phyloP scores from a whole-genome alignment of 2,797 vertebrate genomes.

The Vespertilio murinus region DNA sequence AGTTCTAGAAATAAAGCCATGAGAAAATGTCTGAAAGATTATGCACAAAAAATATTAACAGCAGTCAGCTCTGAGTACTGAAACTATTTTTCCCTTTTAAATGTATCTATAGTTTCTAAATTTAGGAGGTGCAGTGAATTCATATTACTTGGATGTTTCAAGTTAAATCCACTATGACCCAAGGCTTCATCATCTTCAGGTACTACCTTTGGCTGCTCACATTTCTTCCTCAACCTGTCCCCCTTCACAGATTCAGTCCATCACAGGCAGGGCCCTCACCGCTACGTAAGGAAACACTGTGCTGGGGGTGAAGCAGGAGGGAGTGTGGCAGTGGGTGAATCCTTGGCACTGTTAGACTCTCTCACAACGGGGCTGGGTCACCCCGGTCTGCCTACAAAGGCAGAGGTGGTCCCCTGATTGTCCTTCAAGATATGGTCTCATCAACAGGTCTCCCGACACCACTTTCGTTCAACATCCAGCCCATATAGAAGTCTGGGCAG shows the following conservation, averaged over 20 bases:
- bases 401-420: neutral
- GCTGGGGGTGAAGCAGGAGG: neutral
- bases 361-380: neutral
- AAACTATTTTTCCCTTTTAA: neutral
- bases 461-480: neutral
- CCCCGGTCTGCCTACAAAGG: neutral
- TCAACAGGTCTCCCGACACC: neutral
- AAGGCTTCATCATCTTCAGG: neutral
- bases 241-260: neutral
- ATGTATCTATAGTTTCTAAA: constrained; percentile 42
- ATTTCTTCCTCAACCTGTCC: neutral
- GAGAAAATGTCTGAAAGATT: neutral
- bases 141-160: neutral
- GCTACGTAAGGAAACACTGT: neutral
- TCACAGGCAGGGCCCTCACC: neutral
- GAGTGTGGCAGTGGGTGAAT: neutral
- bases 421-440: neutral
- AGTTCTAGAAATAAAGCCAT: neutral
- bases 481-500: neutral
- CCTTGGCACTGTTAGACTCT: neutral
- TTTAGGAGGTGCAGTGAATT: neutral
- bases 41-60: neutral
- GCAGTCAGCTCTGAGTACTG: neutral
- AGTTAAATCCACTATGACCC: neutral
- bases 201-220: neutral